Evolutionary conservation across 2,113 vertebrate genomes (phyloP).

Genomic region (Triplophysa dalaica): DNA sequence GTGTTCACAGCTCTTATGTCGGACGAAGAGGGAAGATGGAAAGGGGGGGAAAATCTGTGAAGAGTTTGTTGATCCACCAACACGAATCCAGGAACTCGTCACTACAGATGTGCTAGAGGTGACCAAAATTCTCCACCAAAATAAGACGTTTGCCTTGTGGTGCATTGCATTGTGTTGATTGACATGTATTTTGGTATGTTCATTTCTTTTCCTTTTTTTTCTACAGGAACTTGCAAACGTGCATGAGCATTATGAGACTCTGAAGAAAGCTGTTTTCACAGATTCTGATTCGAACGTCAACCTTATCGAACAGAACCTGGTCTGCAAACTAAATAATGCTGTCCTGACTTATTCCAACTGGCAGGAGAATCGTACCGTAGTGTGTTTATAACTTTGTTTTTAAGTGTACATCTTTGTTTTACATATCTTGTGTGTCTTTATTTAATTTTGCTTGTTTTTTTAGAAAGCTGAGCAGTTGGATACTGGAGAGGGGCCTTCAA

Average conservation of each 20-base stretch:
- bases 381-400: not conserved
- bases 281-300: conserved; percentile 68
- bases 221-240: conserved; percentile 87
- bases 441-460: not conserved
- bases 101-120: conserved; percentile 68
- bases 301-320: conserved; percentile 80
- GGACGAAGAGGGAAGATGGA: conserved; percentile 55
- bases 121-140: conserved; percentile 5
- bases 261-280: conserved; percentile 77
- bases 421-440: conserved; percentile 9
- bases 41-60: conserved; percentile 29
- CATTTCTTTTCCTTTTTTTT: not conserved
- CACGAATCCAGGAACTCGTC: conserved; percentile 70
- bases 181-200: not conserved
- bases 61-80: conserved; percentile 62
- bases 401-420: not conserved
- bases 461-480: conserved; percentile 28
- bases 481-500: conserved; percentile 63
- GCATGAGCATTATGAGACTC: conserved; percentile 84
- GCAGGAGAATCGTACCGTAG: conserved; percentile 79
- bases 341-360: conserved; percentile 81
- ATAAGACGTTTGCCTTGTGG: too few species aligned
- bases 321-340: conserved; percentile 73
- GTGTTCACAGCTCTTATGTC: conserved; percentile 60
- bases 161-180: not conserved